These are phyloP conservation scores for Polymixis lichenea DNA, from an alignment of 2,888 invertebrate species.

Conservation along the genomic window DNA sequence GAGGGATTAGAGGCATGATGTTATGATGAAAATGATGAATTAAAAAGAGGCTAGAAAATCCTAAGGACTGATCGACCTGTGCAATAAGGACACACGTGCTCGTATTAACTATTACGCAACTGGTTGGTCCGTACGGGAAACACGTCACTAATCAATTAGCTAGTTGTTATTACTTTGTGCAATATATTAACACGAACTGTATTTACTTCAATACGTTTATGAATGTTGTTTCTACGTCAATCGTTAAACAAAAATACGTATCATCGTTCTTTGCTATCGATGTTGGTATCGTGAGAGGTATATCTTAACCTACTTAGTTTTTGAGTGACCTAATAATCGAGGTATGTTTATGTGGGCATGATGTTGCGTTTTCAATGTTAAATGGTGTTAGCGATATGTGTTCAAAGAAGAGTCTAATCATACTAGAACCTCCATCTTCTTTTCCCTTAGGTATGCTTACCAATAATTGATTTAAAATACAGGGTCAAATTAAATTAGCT, in stretches of 20 bases:
- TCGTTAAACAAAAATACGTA: background rate
- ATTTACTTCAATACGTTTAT: conserved; percentile 11
- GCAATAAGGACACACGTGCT: conserved; percentile 4
- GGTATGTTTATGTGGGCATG: background rate
- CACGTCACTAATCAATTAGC: conserved; percentile 46
- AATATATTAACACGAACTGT: conserved; percentile 45
- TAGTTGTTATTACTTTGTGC: conserved; percentile 34
- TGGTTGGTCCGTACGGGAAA: conserved; percentile 24
- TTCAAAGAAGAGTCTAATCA: background rate
- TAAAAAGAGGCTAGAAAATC: background rate
- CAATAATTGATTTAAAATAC: too few species aligned
- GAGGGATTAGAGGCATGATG: too few species aligned
- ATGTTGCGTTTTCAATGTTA: background rate
- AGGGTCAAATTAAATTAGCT: too few species aligned
- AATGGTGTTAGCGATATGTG: background rate
- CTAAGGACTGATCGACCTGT: background rate
- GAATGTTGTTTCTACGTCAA: conserved; percentile 11
- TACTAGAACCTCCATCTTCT: background rate
- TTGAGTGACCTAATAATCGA: background rate
- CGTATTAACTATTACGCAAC: conserved; percentile 32
- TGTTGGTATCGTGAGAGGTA: background rate
- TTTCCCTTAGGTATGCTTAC: too few species aligned
- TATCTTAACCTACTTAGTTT: background rate
- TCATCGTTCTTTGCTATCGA: background rate
- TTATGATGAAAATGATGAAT: too few species aligned